Base-by-base conservation (phyloP, 2,797 vertebrate genomes). In the Ispidina lecontei region DNA sequence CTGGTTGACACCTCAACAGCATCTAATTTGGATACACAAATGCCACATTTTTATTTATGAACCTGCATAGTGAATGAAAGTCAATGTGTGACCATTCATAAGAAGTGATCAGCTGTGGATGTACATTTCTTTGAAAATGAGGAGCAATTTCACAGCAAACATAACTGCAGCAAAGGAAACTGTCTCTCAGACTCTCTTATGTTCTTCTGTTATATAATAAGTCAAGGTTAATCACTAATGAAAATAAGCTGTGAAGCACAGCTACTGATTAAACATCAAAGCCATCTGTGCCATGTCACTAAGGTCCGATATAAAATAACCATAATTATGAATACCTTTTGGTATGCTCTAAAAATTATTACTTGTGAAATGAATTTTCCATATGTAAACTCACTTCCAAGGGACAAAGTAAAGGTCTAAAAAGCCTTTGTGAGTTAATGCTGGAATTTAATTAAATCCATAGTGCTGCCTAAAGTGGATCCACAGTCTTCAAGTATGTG, bases 151-250 rank as follows among this genome's bases (percentile, higher is more conserved):
- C 64, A 70, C 4, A 13, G 65, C 29, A 83, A 89, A 89, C 0
- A 4, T 41, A 84, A 17, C 16, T 60, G 43, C 19, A 52, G 60
- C 55, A 79, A 87, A 63, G 22, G 21, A 84, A 89, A 54, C 6
- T 4, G 26, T 54, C 64, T 89, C 55, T 83, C 64, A 62, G 39
- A 49, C 33, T 68, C 28, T 84, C 29, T 64, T 76, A 46, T 29
- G 25, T 65, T 93, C 14, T 67, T 58, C 83, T 89, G 64, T 74
- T 94, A 84, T 29, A 74, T 84, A 92, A 85, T 85, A 84, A 89
- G 71, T 92, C 55, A 95, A 88, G 90, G 73, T 82, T 74, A 96
- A 91, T 73, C 86, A 82, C 67, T 92, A 89, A 86, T 65, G 55
- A 46, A 85, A 75, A 71, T 91, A 87, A 92, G 28, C 51, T 80